These are phyloP conservation scores for Oenanthe melanoleuca DNA, from an alignment of 2,113 vertebrate genomes.

Conservation along the genomic window DNA sequence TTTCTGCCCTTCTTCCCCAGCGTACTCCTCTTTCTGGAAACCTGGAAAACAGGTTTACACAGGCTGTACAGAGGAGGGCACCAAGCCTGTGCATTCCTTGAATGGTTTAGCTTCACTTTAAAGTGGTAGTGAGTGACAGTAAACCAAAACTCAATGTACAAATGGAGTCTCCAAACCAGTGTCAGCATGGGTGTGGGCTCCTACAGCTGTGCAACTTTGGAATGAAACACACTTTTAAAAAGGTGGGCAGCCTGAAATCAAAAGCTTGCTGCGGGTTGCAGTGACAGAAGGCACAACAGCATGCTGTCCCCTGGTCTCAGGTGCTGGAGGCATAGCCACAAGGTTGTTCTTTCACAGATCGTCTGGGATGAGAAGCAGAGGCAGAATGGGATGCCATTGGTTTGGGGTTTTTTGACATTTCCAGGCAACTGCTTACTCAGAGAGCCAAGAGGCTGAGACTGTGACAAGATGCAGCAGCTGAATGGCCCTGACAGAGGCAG, in stretches of 20 bases:
- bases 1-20: neutral
- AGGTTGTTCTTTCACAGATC: neutral
- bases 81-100: neutral
- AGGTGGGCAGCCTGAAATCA: neutral
- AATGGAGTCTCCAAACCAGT: neutral
- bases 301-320: neutral
- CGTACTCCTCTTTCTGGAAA: rapidly evolving
- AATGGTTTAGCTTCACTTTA: neutral
- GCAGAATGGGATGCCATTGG: neutral
- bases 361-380: neutral
- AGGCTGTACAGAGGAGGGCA: neutral
- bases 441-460: neutral
- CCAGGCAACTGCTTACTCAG: neutral
- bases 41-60: neutral
- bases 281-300: neutral
- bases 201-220: neutral
- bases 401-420: neutral
- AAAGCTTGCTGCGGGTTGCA: neutral
- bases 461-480: neutral
- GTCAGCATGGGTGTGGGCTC: neutral
- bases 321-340: neutral
- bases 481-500: neutral
- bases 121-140: neutral
- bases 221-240: neutral
- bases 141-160: neutral